Evolutionary conservation across 2,888 invertebrate species (phyloP).

Genomic region (Drosophila infuscata): DNA sequence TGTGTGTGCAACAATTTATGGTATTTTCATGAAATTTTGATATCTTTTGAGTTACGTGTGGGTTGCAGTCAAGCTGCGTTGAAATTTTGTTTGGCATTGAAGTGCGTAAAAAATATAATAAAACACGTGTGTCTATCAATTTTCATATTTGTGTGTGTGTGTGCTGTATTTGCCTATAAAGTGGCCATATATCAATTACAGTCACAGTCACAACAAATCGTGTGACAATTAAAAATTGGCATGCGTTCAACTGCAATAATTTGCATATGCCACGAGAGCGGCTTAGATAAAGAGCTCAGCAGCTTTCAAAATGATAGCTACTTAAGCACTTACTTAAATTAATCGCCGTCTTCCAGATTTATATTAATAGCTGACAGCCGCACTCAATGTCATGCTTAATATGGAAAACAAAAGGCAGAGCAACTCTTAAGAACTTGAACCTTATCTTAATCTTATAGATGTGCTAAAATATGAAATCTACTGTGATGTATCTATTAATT

Average conservation of each 20-base stretch:
- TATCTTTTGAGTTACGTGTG: constrained; percentile 66
- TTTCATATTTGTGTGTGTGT: constrained; percentile 15
- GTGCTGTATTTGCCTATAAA: constrained; percentile 28
- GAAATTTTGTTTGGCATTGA: constrained; percentile 61
- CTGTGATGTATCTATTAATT: background rate
- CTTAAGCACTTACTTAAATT: constrained; percentile 23
- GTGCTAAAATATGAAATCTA: background rate
- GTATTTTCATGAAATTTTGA: constrained; percentile 73
- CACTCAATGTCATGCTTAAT: constrained; percentile 42
- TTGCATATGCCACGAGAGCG: constrained; percentile 69
- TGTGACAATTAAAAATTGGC: constrained; percentile 75
- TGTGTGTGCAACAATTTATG: constrained; percentile 69
- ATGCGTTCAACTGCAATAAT: constrained; percentile 62
- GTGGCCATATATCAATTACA: constrained; percentile 74
- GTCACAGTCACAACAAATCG: constrained; percentile 75
- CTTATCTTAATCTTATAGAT: background rate
- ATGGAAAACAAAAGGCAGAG: constrained; percentile 14
- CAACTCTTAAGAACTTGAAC: background rate
- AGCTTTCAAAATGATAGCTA: constrained; percentile 33
- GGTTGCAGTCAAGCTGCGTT: constrained; percentile 41
- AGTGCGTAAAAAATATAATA: constrained; percentile 51
- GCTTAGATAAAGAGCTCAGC: constrained; percentile 62
- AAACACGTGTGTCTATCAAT: constrained; percentile 65
- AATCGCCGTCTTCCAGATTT: constrained; percentile 24
- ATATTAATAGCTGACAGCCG: constrained; percentile 25